These are phyloP conservation scores for Scomber scombrus DNA, from an alignment of 2,113 vertebrate species.

Conservation along the genomic window DNA sequence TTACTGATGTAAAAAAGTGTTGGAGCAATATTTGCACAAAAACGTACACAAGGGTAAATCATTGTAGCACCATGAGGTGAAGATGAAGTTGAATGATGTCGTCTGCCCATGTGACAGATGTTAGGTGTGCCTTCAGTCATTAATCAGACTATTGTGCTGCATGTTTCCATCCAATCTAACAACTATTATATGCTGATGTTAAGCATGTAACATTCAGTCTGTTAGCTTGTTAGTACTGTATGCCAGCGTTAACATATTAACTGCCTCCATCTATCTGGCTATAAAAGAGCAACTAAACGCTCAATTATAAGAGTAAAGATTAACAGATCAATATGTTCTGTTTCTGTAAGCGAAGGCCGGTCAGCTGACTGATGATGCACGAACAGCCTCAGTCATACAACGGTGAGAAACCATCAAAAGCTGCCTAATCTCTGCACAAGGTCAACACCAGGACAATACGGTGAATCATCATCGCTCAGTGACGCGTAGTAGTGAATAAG, in stretches of 20 bases:
- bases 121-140: neutral
- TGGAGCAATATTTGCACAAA: too few species aligned
- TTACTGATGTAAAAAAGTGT: too few species aligned
- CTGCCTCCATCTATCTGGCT: neutral
- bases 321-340: neutral
- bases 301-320: neutral
- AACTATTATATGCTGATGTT: too few species aligned
- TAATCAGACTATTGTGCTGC: too few species aligned
- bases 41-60: too few species aligned
- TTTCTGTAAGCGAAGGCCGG: neutral
- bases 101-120: too few species aligned
- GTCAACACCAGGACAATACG: neutral
- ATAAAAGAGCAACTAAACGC: neutral
- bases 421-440: neutral
- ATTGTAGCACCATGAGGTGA: too few species aligned
- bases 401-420: neutral
- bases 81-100: too few species aligned
- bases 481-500: neutral
- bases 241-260: too few species aligned
- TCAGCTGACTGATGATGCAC: neutral
- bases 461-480: conserved; percentile 14
- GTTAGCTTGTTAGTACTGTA: too few species aligned
- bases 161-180: too few species aligned
- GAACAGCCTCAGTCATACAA: neutral
- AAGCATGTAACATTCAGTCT: too few species aligned